Evolutionary conservation across 2,113 vertebrate genomes (phyloP).

Genomic region (Thermophis baileyi): DNA sequence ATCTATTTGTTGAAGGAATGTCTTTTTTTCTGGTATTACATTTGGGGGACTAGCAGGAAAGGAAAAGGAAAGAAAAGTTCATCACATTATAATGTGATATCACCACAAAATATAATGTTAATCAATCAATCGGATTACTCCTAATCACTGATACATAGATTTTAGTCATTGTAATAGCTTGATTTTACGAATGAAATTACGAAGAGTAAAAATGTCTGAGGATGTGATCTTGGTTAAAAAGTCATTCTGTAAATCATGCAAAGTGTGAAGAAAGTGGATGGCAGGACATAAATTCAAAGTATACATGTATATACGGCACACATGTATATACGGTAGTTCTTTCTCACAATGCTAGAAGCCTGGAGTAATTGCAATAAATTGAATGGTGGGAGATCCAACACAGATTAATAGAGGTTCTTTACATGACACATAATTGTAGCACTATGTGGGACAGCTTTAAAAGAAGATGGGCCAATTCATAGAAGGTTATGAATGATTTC

Average conservation of each 20-base stretch:
- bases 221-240: background rate
- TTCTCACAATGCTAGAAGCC: background rate
- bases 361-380: background rate
- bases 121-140: background rate
- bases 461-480: background rate
- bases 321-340: background rate
- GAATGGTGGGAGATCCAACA: background rate
- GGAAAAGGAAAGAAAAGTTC: background rate
- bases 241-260: background rate
- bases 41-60: background rate
- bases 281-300: background rate
- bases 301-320: background rate
- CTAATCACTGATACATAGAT: rapidly evolving
- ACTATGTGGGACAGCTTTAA: background rate
- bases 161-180: conserved; percentile 9
- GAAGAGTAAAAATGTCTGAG: background rate
- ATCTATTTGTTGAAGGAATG: background rate
- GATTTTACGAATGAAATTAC: background rate
- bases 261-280: background rate
- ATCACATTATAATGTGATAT: background rate
- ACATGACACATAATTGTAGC: background rate
- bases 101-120: background rate
- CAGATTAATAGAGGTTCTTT: background rate
- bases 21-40: background rate
- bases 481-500: background rate